Conservation (phyloP, 2,888 invertebrate species). For the Ethmia dodecea region DNA sequence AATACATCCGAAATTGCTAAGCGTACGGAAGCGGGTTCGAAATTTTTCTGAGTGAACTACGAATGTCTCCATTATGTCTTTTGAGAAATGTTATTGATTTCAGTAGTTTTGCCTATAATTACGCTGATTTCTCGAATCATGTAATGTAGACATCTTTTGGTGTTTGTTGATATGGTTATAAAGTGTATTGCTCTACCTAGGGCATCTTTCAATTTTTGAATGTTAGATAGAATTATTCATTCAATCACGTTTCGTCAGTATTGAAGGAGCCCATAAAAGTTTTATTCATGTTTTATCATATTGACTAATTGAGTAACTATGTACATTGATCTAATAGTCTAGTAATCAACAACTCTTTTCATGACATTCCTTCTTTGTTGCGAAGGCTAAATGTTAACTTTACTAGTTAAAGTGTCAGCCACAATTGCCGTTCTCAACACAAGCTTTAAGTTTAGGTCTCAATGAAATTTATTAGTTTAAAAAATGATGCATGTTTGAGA, state of each 20-base stretch:
- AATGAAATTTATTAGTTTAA: conserved; percentile 25
- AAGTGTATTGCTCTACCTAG: conserved; percentile 11
- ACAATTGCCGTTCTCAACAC: conserved; percentile 30
- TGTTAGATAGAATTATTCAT: too few relatives aligned
- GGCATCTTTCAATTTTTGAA: neutral
- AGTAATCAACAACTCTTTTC: conserved; percentile 25
- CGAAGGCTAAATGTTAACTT: conserved; percentile 21
- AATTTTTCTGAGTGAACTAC: neutral
- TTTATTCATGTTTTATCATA: too few relatives aligned
- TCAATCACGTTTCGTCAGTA: too few relatives aligned
- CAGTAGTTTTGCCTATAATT: conserved; percentile 1
- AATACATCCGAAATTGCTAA: conserved; percentile 9
- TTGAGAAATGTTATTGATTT: conserved; percentile 19
- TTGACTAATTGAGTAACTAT: conserved; percentile 4
- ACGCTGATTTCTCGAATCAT: conserved; percentile 21
- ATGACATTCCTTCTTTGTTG: conserved; percentile 41
- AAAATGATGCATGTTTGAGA: conserved; percentile 20
- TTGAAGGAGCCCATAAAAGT: too few relatives aligned
- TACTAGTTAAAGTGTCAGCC: conserved; percentile 22
- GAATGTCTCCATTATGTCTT: conserved; percentile 22
- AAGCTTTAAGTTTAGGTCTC: conserved; percentile 40
- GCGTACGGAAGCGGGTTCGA: neutral
- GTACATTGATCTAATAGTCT: conserved; percentile 1
- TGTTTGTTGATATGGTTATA: conserved; percentile 12
- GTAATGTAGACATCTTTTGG: conserved; percentile 21